phyloP scores from a whole-genome alignment of 2,113 vertebrate species.

The Raja brachyura region DNA sequence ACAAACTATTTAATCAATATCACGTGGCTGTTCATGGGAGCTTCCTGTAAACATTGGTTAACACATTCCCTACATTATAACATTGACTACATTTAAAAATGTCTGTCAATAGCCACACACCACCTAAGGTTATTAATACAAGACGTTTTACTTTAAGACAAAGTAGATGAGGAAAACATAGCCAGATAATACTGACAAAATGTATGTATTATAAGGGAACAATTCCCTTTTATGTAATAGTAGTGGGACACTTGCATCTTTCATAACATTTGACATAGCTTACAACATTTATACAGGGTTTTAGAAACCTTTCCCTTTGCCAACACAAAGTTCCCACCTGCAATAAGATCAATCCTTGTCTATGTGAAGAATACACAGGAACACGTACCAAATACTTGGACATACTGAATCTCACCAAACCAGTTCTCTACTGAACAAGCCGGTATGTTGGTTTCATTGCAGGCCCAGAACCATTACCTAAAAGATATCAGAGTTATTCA shows the following conservation, averaged over 20 bases:
- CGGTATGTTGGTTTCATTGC: background rate
- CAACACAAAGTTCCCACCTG: background rate
- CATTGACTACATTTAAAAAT: too few relatives aligned
- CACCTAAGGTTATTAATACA: too few relatives aligned
- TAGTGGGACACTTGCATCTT: background rate
- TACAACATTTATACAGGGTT: background rate
- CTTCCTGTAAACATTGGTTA: too few relatives aligned
- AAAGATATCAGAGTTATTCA: background rate
- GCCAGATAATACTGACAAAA: background rate
- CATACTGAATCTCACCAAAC: background rate
- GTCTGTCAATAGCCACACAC: too few relatives aligned
- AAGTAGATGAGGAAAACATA: background rate
- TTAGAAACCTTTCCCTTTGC: background rate
- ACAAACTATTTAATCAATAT: too few relatives aligned
- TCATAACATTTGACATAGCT: background rate
- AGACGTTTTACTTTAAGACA: background rate
- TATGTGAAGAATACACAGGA: background rate
- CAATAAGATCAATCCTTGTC: background rate
- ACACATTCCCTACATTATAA: too few relatives aligned
- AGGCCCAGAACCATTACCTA: background rate
- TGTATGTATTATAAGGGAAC: background rate
- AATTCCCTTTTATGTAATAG: background rate
- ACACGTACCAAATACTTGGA: background rate
- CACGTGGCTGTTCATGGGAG: too few relatives aligned
- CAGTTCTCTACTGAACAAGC: background rate